Conservation (phyloP, 2,797 vertebrate genomes). For the Sebastes melanostomus region DNA sequence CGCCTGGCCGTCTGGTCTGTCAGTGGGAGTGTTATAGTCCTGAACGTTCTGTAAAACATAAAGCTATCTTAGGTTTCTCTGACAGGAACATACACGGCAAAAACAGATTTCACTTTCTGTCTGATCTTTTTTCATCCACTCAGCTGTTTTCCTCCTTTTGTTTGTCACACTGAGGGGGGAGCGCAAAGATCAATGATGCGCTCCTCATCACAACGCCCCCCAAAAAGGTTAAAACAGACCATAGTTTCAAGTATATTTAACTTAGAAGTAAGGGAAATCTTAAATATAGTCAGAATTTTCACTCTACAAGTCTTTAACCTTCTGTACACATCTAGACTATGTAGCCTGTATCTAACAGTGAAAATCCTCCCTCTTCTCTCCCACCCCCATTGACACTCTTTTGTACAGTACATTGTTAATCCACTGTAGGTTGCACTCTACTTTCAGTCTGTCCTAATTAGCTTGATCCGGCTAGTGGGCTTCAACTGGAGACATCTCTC, state of each 20-base stretch:
- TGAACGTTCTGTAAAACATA: not conserved
- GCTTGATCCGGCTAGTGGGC: constrained; percentile 22
- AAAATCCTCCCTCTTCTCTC: not conserved
- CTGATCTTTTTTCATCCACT: not conserved
- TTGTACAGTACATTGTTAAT: constrained; percentile 21
- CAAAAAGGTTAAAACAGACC: not conserved
- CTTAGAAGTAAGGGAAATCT: not conserved
- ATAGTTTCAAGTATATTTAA: not conserved
- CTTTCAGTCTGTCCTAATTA: constrained; percentile 26
- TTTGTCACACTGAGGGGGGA: not conserved
- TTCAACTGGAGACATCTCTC: not conserved
- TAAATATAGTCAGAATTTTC: not conserved
- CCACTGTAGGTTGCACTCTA: constrained; percentile 2
- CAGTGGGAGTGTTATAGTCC: not conserved
- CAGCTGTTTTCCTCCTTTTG: not conserved
- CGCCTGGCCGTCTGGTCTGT: not conserved
- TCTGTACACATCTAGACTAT: not conserved
- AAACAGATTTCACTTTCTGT: not conserved
- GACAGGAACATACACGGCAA: not conserved
- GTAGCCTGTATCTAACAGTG: not conserved
- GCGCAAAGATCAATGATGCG: not conserved
- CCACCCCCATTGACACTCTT: not conserved
- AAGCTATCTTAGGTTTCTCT: not conserved
- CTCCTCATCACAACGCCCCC: not conserved
- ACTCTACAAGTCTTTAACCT: not conserved